These are phyloP conservation scores for Girardinichthys multiradiatus DNA, from an alignment of 2,113 vertebrate genomes.

Conservation along the genomic window DNA sequence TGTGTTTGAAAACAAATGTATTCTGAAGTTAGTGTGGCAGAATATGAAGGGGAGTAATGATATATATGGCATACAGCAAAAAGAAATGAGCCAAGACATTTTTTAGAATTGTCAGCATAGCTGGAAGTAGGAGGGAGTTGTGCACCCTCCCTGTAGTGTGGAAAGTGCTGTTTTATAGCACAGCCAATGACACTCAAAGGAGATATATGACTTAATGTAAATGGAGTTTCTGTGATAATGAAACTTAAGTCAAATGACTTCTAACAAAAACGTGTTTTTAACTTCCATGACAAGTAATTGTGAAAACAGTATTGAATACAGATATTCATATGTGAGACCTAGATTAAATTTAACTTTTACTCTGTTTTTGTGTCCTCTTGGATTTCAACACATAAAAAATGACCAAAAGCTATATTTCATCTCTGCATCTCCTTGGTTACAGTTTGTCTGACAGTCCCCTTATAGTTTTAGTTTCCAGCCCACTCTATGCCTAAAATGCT, in stretches of 20 bases:
- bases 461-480: background rate
- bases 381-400: background rate
- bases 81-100: constrained; percentile 57
- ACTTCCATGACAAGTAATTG: constrained; percentile 39
- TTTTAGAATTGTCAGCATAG: constrained; percentile 55
- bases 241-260: constrained; percentile 55
- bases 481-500: no score
- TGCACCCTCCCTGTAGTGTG: constrained; percentile 44
- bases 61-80: constrained; percentile 10
- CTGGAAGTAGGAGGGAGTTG: constrained; percentile 53
- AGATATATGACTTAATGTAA: constrained; percentile 69
- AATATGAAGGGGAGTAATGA: constrained; percentile 31
- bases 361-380: constrained; percentile 5
- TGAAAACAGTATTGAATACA: background rate
- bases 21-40: constrained; percentile 7
- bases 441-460: background rate
- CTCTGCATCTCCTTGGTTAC: background rate
- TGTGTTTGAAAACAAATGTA: constrained; percentile 32
- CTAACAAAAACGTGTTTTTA: constrained; percentile 46
- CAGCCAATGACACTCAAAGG: constrained; percentile 55
- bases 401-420: background rate
- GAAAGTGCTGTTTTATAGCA: constrained; percentile 48
- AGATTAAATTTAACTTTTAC: background rate
- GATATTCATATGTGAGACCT: constrained; percentile 5
- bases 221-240: constrained; percentile 53